Conservation (phyloP, 1,140 invertebrate genomes). For the Euura lappo region DNA sequence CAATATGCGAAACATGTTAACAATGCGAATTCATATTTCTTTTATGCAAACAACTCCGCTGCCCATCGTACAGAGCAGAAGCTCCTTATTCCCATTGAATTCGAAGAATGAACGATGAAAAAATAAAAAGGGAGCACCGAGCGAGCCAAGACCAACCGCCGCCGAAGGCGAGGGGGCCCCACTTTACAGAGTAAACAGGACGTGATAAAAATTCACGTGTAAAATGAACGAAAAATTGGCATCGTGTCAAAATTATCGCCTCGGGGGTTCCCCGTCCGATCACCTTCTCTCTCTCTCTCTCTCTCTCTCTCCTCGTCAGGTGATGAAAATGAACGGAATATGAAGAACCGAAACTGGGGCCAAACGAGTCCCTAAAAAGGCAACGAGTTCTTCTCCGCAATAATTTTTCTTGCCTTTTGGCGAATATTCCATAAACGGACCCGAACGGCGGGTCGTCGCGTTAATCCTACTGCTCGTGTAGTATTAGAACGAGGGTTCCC, state of each 20-base stretch:
- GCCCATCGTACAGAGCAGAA: neutral
- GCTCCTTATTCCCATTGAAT: slow-evolving; percentile 1
- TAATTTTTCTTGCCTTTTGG: neutral
- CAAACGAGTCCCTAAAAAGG: neutral
- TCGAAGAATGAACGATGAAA: neutral
- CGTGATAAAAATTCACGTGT: slow-evolving; percentile 2
- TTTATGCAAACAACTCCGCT: neutral
- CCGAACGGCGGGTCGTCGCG: neutral
- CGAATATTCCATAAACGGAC: neutral
- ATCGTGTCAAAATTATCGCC: neutral
- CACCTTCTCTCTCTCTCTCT: neutral
- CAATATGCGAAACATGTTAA: neutral
- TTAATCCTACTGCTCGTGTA: neutral
- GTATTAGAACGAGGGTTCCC: neutral
- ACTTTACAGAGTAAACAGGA: slow-evolving; percentile 4
- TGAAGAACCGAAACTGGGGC: neutral
- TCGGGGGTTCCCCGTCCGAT: neutral
- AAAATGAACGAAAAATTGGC: neutral
- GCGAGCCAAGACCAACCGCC: neutral
- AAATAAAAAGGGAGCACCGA: neutral
- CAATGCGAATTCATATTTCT: neutral
- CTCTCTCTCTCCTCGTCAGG: neutral
- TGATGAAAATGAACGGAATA: neutral
- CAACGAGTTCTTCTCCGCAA: neutral
- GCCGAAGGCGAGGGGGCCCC: neutral